Conservation (phyloP, 2,797 vertebrate species). For the Dromococcyx pavoninus region DNA sequence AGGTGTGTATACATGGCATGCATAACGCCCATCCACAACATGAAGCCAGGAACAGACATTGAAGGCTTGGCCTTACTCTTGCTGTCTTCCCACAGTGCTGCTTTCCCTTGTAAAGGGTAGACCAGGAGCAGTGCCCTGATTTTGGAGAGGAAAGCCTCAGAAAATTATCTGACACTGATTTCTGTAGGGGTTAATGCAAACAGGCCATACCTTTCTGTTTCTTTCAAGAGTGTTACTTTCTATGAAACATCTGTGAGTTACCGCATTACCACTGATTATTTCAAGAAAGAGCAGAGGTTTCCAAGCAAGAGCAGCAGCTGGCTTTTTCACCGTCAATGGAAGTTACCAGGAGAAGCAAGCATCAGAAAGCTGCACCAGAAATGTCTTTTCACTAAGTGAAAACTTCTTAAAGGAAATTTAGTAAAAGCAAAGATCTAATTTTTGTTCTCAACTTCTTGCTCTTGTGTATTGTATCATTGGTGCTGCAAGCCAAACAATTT, state of each 20-base stretch:
- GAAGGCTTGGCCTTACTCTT: not conserved
- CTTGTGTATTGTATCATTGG: not conserved
- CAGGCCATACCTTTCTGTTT: not conserved
- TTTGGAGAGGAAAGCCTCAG: not conserved
- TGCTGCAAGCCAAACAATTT: not conserved
- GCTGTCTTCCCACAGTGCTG: not conserved
- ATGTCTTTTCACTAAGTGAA: not conserved
- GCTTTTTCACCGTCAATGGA: not conserved
- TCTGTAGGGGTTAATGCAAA: not conserved
- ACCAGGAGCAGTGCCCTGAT: not conserved
- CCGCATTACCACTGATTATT: not conserved
- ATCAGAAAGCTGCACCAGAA: not conserved
- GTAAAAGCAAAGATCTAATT: not conserved
- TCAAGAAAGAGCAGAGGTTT: not conserved
- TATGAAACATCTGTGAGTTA: not conserved
- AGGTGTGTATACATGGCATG: not conserved
- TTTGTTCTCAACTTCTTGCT: not conserved
- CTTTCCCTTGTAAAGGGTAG: not conserved
- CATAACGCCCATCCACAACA: not conserved
- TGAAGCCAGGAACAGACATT: not conserved
- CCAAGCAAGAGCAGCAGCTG: not conserved
- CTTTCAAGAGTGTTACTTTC: not conserved
- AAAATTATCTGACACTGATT: rapidly evolving
- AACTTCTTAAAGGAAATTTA: not conserved
- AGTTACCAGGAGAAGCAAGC: not conserved